Evolutionary conservation across 1,140 invertebrate species (phyloP), one percentile per base, ranked within the genome.

Genomic region (Atopsyche davidsoni): DNA sequence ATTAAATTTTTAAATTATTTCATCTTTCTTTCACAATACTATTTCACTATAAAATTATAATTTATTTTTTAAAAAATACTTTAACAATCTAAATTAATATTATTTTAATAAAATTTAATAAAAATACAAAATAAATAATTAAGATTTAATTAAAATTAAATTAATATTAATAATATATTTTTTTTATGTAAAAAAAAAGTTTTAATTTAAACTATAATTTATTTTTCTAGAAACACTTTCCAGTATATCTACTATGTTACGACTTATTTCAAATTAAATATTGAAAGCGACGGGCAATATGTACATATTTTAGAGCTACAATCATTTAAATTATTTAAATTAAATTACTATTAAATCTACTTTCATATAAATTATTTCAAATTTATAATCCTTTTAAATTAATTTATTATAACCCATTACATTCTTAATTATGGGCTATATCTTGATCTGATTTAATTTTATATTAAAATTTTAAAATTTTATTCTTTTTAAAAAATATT

Each of bases 271-370:
- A 72, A 66, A 64, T 74, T n/a, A n/a, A 66, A 58, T 69, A 73
- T 69, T 67, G 70, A 78, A 74, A 82, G 67, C 70, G 80, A 82
- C 78, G 78, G 79, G 79, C 78, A 74, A 81, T 83, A 75, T 81
- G 77, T 79, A 79, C 63, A 61, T 64, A 62, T 58, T 62, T 64
- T n/a, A n/a, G n/a, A n/a, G n/a, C n/a, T n/a, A n/a, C n/a, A n/a
- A n/a, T n/a, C n/a, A n/a, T n/a, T n/a, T 60, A 58, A 59, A 60
- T 31, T 51, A 61, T 60, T 35, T 63, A 56, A 58, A 59, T 59
- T 59, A 60, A 62, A 63, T 65, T 65, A 65, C 63, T 57, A 59
- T 65, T 64, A 62, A 64, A 64, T 64, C 63, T 61, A 65, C 52
- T 44, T 64, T 62, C 51, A 38, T 32, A 53, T 13, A 60, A 62